Percentiles rank a stretch among this genome's conserved stretches.
phyloP scores from a whole-genome alignment of 1,140 invertebrate species.

The Drosophila auraria region DNA sequence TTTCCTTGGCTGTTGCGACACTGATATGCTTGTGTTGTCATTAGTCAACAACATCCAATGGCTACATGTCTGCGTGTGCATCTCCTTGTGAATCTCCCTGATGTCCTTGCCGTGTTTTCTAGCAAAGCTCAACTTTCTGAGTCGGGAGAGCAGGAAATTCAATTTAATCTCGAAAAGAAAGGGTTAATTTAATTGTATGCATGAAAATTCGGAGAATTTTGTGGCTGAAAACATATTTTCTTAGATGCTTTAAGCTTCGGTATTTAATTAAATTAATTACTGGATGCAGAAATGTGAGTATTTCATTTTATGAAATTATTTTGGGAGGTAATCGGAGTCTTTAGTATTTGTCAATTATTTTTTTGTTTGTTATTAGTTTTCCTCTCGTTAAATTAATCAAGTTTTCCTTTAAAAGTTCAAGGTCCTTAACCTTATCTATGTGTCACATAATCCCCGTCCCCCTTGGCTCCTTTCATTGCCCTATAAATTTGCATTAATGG shows the following conservation, averaged over 20 bases:
- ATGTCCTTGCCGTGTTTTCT: constrained; percentile 13
- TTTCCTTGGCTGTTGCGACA: constrained; percentile 57
- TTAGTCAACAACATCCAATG: constrained; percentile 40
- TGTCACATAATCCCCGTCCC: constrained; percentile 19
- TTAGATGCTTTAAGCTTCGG: background rate
- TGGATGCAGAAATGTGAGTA: background rate
- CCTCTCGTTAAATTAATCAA: background rate
- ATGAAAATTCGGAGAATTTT: background rate
- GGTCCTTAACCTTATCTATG: constrained; percentile 30
- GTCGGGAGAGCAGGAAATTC: background rate
- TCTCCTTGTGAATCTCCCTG: background rate
- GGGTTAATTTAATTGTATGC: background rate
- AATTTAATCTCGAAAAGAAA: background rate
- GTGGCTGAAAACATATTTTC: too few relatives aligned
- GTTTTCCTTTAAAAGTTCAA: constrained; percentile 40
- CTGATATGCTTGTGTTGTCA: constrained; percentile 65
- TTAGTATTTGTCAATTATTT: background rate
- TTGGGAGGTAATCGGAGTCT: too few relatives aligned
- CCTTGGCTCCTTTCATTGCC: constrained; percentile 12
- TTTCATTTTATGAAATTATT: background rate
- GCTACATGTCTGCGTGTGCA: constrained; percentile 4
- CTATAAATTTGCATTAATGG: constrained; percentile 66
- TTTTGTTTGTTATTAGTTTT: background rate
- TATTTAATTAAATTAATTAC: background rate
- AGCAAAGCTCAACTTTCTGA: constrained; percentile 7